phyloP scores from a whole-genome alignment of 2,888 invertebrate genomes.

The Caenorhabditis macrosperma region DNA sequence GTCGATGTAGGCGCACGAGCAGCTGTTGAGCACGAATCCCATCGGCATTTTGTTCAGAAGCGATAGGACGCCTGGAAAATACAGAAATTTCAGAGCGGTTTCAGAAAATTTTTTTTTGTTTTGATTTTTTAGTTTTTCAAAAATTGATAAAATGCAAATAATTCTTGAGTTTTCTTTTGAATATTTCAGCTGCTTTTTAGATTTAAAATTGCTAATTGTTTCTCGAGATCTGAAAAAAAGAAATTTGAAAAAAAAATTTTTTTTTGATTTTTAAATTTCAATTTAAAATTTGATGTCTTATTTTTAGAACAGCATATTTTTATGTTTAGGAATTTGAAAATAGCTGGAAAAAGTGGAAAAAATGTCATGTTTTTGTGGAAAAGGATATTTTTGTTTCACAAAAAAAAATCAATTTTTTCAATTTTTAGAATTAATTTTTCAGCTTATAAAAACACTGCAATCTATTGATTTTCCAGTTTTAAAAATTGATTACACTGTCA shows the following conservation, averaged over 20 bases:
- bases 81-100: background rate
- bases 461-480: background rate
- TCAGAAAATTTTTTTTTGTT: background rate
- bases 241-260: background rate
- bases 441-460: background rate
- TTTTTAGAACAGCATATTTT: no score
- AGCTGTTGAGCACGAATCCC: slow-evolving; percentile 47
- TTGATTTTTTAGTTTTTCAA: background rate
- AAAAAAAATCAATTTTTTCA: no score
- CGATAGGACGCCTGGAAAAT: slow-evolving; percentile 14
- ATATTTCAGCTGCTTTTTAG: no score
- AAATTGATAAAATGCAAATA: no score
- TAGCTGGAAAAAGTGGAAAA: background rate
- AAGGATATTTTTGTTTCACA: background rate
- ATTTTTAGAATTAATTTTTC: no score
- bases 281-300: background rate
- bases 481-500: no score
- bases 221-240: background rate
- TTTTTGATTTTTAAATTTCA: background rate
- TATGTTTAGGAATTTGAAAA: background rate
- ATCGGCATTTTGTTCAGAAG: slow-evolving; percentile 42
- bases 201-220: no score
- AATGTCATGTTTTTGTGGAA: no score
- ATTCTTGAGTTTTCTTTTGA: no score
- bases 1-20: slow-evolving; percentile 62